Evolutionary conservation across 2,113 vertebrate species (phyloP).

Genomic region (Ptilonorhynchus violaceus): DNA sequence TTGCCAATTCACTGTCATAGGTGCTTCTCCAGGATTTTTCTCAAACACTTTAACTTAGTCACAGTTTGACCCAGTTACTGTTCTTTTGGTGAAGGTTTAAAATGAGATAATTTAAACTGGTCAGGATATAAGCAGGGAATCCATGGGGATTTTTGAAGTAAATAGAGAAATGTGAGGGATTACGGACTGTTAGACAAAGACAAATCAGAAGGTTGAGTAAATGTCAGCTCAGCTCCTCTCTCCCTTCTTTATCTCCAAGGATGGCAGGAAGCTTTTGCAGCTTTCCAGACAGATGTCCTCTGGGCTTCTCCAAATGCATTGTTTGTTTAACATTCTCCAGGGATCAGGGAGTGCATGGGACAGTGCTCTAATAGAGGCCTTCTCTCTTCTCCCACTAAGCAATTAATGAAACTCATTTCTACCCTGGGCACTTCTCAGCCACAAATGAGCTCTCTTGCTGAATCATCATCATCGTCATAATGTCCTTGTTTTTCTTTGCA

Average conservation of each 20-base stretch:
- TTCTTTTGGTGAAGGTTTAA: not conserved
- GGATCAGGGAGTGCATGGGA: conserved; percentile 1
- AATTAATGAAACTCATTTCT: conserved; percentile 52
- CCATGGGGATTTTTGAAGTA: not conserved
- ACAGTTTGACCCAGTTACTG: not conserved
- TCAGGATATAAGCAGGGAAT: not conserved
- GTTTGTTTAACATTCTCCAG: conserved; percentile 23
- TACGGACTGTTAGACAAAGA: not conserved
- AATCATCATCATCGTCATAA: conserved; percentile 33
- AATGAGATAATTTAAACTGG: not conserved
- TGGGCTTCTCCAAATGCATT: conserved; percentile 19
- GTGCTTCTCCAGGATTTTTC: not conserved
- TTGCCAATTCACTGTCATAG: not conserved
- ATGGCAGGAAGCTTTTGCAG: conserved; percentile 8
- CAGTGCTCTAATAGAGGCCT: conserved; percentile 16
- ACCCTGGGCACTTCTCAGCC: conserved; percentile 8
- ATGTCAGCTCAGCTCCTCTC: conserved; percentile 1
- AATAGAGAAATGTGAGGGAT: conserved; percentile 7
- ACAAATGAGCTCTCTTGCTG: conserved; percentile 33
- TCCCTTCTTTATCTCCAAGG: not conserved
- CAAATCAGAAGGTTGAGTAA: conserved; percentile 16
- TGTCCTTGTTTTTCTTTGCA: not conserved
- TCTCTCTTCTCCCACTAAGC: conserved; percentile 8
- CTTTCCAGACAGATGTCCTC: conserved; percentile 19
- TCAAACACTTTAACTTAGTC: not conserved